Evolutionary conservation across 2,113 vertebrate genomes (phyloP).

Genomic region (Dicrurus megarhynchus): DNA sequence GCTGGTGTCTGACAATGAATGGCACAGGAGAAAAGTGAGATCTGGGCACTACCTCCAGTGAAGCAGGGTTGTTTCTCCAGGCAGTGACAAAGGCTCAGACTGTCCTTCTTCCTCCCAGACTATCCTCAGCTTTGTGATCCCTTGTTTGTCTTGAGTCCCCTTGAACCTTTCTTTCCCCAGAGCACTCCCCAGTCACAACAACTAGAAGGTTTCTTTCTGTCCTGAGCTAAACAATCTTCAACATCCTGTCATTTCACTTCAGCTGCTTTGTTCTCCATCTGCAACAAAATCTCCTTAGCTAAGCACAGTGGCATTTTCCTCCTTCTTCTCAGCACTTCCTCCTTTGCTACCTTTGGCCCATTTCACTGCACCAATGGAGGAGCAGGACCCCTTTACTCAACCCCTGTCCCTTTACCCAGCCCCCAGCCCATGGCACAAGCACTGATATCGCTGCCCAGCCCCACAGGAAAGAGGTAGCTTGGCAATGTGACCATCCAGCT

Average conservation of each 20-base stretch:
- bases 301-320: not conserved
- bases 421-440: not conserved
- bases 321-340: constrained; percentile 12
- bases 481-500: not conserved
- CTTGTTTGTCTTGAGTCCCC: not conserved
- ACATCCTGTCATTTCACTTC: not conserved
- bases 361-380: not conserved
- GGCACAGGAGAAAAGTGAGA: not conserved
- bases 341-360: not conserved
- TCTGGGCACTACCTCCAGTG: not conserved
- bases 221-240: not conserved
- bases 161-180: not conserved
- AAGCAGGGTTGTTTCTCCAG: not conserved
- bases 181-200: not conserved
- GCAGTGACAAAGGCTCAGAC: not conserved
- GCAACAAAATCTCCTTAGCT: constrained; percentile 15
- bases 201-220: not conserved
- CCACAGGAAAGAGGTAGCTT: not conserved
- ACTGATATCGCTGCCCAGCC: fast-evolving
- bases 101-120: not conserved
- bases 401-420: not conserved
- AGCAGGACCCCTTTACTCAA: not conserved
- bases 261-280: not conserved
- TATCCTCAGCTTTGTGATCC: not conserved
- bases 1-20: not conserved